phyloP scores from a whole-genome alignment of 1,140 invertebrate species.

The Trichonephila clavata region DNA sequence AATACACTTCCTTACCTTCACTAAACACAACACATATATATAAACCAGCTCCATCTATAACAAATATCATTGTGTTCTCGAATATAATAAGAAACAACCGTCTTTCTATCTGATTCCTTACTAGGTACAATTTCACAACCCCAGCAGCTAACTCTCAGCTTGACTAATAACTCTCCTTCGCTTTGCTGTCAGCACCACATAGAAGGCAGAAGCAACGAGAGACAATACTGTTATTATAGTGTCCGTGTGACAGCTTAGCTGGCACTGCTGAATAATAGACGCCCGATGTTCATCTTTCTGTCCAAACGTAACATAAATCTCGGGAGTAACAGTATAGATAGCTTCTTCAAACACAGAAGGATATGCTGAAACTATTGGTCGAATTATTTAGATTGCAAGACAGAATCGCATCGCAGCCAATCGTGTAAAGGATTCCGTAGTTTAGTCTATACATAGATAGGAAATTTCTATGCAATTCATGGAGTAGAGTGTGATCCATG shows the following conservation, averaged over 20 bases:
- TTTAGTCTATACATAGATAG: not conserved
- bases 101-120: no score
- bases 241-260: not conserved
- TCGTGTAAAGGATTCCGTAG: not conserved
- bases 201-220: slow-evolving; percentile 13
- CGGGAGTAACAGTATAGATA: not conserved
- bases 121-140: not conserved
- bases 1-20: not conserved
- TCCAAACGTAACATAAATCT: slow-evolving; percentile 64
- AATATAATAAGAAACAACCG: slow-evolving; percentile 1
- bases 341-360: slow-evolving; percentile 61
- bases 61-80: not conserved
- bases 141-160: slow-evolving; percentile 6
- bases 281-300: slow-evolving; percentile 36
- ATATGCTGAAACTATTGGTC: not conserved
- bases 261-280: slow-evolving; percentile 20
- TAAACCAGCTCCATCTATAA: not conserved
- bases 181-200: slow-evolving; percentile 37
- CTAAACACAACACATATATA: not conserved
- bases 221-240: slow-evolving; percentile 55
- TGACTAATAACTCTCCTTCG: slow-evolving; percentile 51
- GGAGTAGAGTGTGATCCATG: not conserved
- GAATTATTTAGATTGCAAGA: slow-evolving; percentile 25
- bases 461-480: not conserved
- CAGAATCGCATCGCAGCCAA: not conserved